Evolutionary conservation across 2,888 invertebrate species (phyloP).

Genomic region (Sarcophaga rosellei): DNA sequence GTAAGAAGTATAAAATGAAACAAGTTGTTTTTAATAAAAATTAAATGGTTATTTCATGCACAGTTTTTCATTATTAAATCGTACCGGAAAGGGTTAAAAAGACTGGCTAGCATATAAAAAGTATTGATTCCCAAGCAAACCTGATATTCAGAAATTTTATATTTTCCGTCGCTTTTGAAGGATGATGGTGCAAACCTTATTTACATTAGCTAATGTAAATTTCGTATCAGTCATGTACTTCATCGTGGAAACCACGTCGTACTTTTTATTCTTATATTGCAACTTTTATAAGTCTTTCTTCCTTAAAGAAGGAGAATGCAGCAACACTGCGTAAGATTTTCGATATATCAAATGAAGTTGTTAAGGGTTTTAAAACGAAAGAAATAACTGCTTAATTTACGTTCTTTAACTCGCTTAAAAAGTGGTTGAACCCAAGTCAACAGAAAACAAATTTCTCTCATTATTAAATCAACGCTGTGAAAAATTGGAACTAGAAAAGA

Average conservation of each 20-base stretch:
- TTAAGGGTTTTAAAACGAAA: not conserved
- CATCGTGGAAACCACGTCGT: slow-evolving; percentile 59
- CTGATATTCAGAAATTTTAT: slow-evolving; percentile 49
- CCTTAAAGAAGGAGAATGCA: too few relatives aligned
- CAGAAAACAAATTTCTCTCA: not conserved
- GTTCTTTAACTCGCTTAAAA: not conserved
- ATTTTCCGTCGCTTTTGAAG: slow-evolving; percentile 50
- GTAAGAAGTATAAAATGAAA: too few relatives aligned
- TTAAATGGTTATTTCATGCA: too few relatives aligned
- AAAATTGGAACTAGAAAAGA: not conserved
- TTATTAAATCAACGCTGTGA: slow-evolving; percentile 14
- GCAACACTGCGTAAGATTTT: too few relatives aligned
- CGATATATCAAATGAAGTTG: too few relatives aligned
- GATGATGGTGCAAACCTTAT: slow-evolving; percentile 43
- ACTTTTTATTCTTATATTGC: slow-evolving; percentile 60
- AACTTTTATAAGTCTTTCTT: not conserved
- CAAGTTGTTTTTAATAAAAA: too few relatives aligned
- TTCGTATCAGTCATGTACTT: slow-evolving; percentile 52
- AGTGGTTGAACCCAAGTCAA: slow-evolving; percentile 18
- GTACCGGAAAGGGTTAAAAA: too few relatives aligned
- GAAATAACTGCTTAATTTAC: slow-evolving; percentile 5
- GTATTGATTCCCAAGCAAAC: slow-evolving; percentile 41
- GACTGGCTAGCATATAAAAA: slow-evolving; percentile 61
- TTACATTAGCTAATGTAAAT: slow-evolving; percentile 44
- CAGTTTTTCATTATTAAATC: too few relatives aligned